These are phyloP conservation scores for Hermaeophaga mercurialis DNA, from an alignment of 2,888 invertebrate species.

Conservation along the genomic window DNA sequence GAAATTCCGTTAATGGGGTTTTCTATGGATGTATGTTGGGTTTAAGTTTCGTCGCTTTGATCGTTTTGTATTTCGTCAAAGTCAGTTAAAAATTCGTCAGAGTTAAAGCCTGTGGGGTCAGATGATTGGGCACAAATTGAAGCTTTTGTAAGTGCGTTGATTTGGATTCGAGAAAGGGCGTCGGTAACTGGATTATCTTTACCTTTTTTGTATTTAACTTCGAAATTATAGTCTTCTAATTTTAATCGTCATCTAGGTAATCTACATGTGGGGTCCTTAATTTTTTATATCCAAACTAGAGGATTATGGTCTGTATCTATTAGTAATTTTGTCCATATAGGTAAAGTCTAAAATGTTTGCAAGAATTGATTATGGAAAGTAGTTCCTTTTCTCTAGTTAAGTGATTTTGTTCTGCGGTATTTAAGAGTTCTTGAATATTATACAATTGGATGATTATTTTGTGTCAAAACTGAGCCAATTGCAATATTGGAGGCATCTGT, in stretches of 20 bases:
- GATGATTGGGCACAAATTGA: not conserved
- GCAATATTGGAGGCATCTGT: conserved; percentile 24
- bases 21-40: conserved; percentile 7
- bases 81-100: not conserved
- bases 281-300: conserved; percentile 12
- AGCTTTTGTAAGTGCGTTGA: not conserved
- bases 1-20: conserved; percentile 8
- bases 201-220: conserved; percentile 24
- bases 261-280: not conserved
- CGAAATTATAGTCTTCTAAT: conserved; percentile 28
- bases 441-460: conserved; percentile 17
- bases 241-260: conserved; percentile 15
- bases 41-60: too few relatives aligned
- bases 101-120: not conserved
- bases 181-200: conserved; percentile 25
- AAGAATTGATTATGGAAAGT: conserved; percentile 19
- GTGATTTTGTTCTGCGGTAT: conserved; percentile 22
- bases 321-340: conserved; percentile 12
- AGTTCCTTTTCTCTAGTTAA: conserved; percentile 23
- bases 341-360: conserved; percentile 22
- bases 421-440: conserved; percentile 23
- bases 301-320: conserved; percentile 38
- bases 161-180: conserved; percentile 14
- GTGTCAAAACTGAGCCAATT: too few relatives aligned
- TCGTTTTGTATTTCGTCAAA: not conserved